phyloP scores from a whole-genome alignment of 2,797 vertebrate species.

The Notamacropus eugenii region DNA sequence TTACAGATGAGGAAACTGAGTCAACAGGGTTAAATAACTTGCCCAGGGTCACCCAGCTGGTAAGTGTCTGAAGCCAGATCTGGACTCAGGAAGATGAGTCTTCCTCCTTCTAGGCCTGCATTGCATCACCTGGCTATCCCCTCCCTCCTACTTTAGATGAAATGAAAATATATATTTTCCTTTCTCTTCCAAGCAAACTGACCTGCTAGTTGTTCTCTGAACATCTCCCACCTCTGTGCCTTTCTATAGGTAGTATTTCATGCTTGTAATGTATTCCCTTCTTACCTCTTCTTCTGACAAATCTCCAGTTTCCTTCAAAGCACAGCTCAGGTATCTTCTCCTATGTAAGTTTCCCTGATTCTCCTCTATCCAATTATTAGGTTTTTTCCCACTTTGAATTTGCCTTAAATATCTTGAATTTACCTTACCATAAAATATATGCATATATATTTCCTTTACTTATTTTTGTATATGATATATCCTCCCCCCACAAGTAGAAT shows the following conservation, averaged over 20 bases:
- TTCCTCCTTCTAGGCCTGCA: too few relatives aligned
- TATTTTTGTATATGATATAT: not conserved
- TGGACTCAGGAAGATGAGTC: too few relatives aligned
- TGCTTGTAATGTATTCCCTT: not conserved
- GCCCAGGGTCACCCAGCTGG: too few relatives aligned
- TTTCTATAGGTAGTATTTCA: not conserved
- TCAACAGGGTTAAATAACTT: too few relatives aligned
- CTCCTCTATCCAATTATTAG: not conserved
- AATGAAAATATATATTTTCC: not conserved
- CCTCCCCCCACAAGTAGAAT: not conserved
- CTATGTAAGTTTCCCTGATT: not conserved
- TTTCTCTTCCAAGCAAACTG: not conserved
- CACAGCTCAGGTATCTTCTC: not conserved
- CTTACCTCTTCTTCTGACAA: not conserved
- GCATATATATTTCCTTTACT: not conserved
- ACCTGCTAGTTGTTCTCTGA: not conserved
- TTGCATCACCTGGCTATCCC: too few relatives aligned
- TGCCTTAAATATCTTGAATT: too few relatives aligned
- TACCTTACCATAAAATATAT: not conserved
- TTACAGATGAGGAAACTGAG: too few relatives aligned
- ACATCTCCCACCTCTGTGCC: not conserved
- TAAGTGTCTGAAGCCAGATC: too few relatives aligned
- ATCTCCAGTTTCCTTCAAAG: not conserved
- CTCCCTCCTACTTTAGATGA: not conserved
- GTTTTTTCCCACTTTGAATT: not conserved